Base-by-base conservation (phyloP, 2,888 invertebrate genomes). In the Rhodophaea formosa region DNA sequence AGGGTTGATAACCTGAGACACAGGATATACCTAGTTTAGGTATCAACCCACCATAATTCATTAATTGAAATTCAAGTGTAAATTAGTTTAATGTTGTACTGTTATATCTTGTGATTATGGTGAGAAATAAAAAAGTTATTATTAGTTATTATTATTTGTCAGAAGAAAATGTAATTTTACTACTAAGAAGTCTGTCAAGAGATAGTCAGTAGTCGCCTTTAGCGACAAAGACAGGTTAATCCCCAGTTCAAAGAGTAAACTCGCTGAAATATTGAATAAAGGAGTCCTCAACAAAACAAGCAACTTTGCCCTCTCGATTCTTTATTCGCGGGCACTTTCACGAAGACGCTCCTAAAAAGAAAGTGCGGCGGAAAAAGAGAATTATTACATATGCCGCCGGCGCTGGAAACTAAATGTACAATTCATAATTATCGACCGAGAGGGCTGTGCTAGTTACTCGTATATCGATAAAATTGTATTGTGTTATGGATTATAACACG, bases 301-400 rank as follows among this genome's bases (percentile, higher is more conserved):
- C 52, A n/a, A 58, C 39, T 63, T 65, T 63, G 57, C 61, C 61
- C 63, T 66, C 66, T 44, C 43, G 58, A 63, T 75, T 75, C 71
- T 75, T 73, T 75, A 75, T 78, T 74, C 75, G 71, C 66, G 61
- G 58, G 70, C 77, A 83, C 84, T 84, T 85, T 84, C 84, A 77
- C 84, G 83, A 81, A 85, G 87, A 86, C 76, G 80, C 67, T 79
- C 80, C 82, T 72, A 83, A 85, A 86, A 82, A 80, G 86, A 88
- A 88, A 86, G 86, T 84, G 77, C 70, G 67, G 70, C 67, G 64
- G 62, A 82, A 86, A 85, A 82, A 84, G 72, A 79, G 79, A 77
- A 75, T 79, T 82, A 80, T 76, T 71, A 73, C 69, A 68, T 64
- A 66, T 70, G 80, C 82, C 83, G 68, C 74, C 63, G 82, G 85